A percentile compares a stretch with the other conserved stretches of the same genome.
Evolutionary conservation across 1,140 invertebrate genomes (phyloP).

Genomic region (Drosophila repleta): DNA sequence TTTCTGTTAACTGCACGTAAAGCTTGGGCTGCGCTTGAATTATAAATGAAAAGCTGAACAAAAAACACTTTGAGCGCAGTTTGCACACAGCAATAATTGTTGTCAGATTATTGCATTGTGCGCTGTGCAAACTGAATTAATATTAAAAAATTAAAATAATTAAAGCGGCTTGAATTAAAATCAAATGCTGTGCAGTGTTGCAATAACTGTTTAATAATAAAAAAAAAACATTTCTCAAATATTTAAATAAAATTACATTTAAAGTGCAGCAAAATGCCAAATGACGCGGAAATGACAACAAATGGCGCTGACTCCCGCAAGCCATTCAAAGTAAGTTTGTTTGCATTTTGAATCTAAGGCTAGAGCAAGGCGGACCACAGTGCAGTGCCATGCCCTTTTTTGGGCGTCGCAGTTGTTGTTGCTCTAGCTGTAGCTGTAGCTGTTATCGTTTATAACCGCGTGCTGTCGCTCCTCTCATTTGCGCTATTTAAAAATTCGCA

Average conservation of each 20-base stretch:
- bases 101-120: slow-evolving; percentile 23
- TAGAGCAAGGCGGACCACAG: slow-evolving; percentile 1
- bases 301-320: slow-evolving; percentile 62
- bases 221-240: neutral
- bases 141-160: slow-evolving; percentile 6
- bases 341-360: slow-evolving; percentile 5
- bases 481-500: slow-evolving; percentile 47
- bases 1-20: slow-evolving; percentile 34
- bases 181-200: slow-evolving; percentile 23
- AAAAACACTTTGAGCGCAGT: slow-evolving; percentile 57
- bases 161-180: neutral
- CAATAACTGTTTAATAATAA: slow-evolving; percentile 18
- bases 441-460: slow-evolving; percentile 40
- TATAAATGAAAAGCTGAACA: slow-evolving; percentile 44
- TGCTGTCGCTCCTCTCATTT: slow-evolving; percentile 48
- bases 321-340: slow-evolving; percentile 73
- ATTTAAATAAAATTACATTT: slow-evolving; percentile 7
- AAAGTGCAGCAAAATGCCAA: slow-evolving; percentile 45
- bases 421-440: slow-evolving; percentile 27
- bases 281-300: slow-evolving; percentile 54
- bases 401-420: slow-evolving; percentile 48
- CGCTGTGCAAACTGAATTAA: slow-evolving; percentile 1
- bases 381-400: slow-evolving; percentile 65
- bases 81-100: slow-evolving; percentile 42
- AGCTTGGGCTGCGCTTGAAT: slow-evolving; percentile 37